Evolutionary conservation across 1,140 invertebrate genomes (phyloP).

Genomic region (Bradynema listronoti): DNA sequence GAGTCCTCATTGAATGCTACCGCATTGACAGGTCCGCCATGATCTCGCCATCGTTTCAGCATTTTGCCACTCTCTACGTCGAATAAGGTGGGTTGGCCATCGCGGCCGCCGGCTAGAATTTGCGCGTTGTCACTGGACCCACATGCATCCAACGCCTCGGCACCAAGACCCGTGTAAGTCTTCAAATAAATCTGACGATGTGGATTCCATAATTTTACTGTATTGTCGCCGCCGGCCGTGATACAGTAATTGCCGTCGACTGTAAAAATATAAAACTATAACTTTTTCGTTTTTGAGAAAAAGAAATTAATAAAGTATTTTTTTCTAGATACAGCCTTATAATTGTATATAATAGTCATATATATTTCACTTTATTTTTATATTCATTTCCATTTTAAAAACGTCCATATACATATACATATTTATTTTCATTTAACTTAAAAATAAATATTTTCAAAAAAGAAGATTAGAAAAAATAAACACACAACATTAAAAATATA

Average conservation of each 20-base stretch:
- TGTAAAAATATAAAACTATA: conserved; percentile 19
- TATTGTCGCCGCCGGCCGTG: conserved; percentile 35
- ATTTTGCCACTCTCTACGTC: conserved; percentile 47
- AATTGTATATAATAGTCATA: too few species aligned
- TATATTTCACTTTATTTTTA: too few species aligned
- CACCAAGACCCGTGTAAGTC: conserved; percentile 19
- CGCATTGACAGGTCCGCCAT: conserved; percentile 41
- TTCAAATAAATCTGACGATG: conserved; percentile 32
- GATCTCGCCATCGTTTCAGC: conserved; percentile 38
- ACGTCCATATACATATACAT: too few species aligned
- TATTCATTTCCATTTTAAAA: too few species aligned
- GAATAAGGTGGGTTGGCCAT: conserved; percentile 42
- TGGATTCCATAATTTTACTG: conserved; percentile 36
- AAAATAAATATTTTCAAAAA: too few species aligned
- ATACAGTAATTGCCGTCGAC: conserved; percentile 45
- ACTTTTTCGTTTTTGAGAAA: too few species aligned
- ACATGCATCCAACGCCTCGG: conserved; percentile 8
- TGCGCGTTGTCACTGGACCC: conserved; percentile 39
- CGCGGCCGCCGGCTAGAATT: conserved; percentile 37
- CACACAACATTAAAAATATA: too few species aligned
- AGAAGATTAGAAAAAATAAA: too few species aligned
- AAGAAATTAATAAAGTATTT: too few species aligned
- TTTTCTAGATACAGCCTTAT: too few species aligned
- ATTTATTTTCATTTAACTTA: too few species aligned
- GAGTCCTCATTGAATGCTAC: conserved; percentile 41